A percentile compares a stretch with the other conserved stretches of the same genome.
These are phyloP conservation scores for Peucedramus taeniatus DNA, from an alignment of 2,113 vertebrate species.

Conservation along the genomic window DNA sequence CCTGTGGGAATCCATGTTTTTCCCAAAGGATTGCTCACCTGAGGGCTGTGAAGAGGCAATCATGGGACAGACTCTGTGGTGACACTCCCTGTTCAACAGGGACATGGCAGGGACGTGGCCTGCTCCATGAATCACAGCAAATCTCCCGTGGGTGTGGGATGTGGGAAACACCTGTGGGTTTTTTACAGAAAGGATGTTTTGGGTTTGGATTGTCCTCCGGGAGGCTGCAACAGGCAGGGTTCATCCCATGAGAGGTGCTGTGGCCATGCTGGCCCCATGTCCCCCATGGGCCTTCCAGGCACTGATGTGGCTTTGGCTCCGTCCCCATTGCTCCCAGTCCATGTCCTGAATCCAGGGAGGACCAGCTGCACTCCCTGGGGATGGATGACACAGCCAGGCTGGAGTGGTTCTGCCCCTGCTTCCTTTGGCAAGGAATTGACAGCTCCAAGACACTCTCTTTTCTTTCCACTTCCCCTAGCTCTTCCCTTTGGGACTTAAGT, in stretches of 20 bases:
- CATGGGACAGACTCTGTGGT: not conserved
- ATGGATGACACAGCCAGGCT: not conserved
- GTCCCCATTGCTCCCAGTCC: not conserved
- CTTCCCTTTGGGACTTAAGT: not conserved
- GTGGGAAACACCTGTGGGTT: not conserved
- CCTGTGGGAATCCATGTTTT: accelerated
- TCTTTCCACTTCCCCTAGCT: too few relatives aligned
- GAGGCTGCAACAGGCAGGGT: not conserved
- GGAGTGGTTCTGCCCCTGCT: not conserved
- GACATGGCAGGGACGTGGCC: not conserved
- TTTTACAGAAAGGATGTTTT: accelerated
- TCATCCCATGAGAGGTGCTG: accelerated
- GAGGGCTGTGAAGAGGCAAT: not conserved
- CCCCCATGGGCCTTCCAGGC: not conserved
- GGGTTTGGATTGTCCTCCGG: not conserved
- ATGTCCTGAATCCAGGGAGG: not conserved
- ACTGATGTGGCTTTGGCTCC: not conserved
- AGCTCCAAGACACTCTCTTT: not conserved
- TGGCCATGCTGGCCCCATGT: not conserved
- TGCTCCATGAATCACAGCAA: accelerated
- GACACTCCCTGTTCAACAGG: not conserved
- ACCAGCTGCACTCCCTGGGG: not conserved
- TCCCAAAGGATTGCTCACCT: too few relatives aligned
- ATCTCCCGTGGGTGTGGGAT: not conserved
- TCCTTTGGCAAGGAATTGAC: not conserved